Conservation (phyloP, 2,888 invertebrate species). For the Physocephala rufipes region DNA sequence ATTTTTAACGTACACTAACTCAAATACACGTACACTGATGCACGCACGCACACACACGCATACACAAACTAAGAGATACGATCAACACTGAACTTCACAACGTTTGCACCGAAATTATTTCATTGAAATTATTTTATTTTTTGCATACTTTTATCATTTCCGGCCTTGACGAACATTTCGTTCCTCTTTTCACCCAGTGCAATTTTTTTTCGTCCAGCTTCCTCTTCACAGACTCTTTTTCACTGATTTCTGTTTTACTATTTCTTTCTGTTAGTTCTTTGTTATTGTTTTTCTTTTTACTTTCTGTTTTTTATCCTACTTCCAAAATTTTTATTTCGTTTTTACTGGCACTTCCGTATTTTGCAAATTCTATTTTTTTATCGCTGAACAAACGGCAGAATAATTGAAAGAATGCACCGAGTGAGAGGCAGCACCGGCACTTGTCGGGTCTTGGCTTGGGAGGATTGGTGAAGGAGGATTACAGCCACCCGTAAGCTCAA, state of each 20-base stretch:
- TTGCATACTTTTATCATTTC: slow-evolving; percentile 23
- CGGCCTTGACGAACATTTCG: background rate
- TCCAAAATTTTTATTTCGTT: slow-evolving; percentile 13
- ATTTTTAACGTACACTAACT: background rate
- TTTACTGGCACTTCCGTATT: slow-evolving; percentile 24
- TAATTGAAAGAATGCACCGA: slow-evolving; percentile 45
- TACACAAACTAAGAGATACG: background rate
- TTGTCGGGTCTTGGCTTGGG: no score
- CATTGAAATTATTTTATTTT: no score
- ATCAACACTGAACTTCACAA: background rate
- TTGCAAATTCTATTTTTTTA: slow-evolving; percentile 35
- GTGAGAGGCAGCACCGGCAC: background rate
- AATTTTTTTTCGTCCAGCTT: no score
- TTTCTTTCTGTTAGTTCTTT: slow-evolving; percentile 26
- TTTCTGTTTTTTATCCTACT: slow-evolving; percentile 20
- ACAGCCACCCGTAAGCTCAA: background rate
- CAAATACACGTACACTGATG: background rate
- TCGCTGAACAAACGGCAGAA: slow-evolving; percentile 45
- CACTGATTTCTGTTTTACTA: background rate
- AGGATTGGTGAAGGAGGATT: background rate
- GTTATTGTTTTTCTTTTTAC: slow-evolving; percentile 16
- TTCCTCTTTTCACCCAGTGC: no score
- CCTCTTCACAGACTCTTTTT: no score
- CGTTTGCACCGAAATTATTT: slow-evolving; percentile 14
- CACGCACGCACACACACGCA: slow-evolving; percentile 15